Percentiles rank a stretch among this genome's conserved stretches.
phyloP scores from a whole-genome alignment of 2,113 vertebrate species.

The Aramus guarauna region DNA sequence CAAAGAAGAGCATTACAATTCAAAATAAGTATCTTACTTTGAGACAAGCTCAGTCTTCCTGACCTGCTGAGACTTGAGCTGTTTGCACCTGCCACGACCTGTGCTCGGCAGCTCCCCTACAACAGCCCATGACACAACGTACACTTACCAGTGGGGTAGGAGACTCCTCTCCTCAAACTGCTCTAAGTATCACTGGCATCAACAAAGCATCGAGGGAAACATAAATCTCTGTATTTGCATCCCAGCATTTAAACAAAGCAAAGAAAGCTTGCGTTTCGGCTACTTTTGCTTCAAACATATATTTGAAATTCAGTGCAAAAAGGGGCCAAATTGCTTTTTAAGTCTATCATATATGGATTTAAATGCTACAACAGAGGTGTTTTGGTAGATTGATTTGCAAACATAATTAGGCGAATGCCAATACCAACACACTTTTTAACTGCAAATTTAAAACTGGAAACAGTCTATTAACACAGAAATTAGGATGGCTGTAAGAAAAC shows the following conservation, averaged over 20 bases:
- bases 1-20: conserved; percentile 27
- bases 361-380: neutral
- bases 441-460: neutral
- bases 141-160: neutral
- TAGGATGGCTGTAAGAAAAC: neutral
- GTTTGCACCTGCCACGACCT: neutral
- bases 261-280: fast-evolving
- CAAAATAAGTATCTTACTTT: neutral
- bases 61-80: conserved; percentile 32
- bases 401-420: neutral
- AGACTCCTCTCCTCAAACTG: neutral
- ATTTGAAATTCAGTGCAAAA: neutral
- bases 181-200: neutral
- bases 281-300: neutral
- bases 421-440: neutral
- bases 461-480: neutral
- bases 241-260: neutral
- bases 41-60: neutral
- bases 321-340: neutral
- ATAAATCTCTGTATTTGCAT: neutral
- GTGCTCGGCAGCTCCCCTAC: neutral
- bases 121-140: neutral
- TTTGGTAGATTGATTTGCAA: neutral
- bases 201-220: neutral
- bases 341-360: neutral